Percentiles rank a stretch among this genome's conserved stretches.
Conservation (phyloP, 2,888 invertebrate genomes). For the Masnerella sp. region DNA sequence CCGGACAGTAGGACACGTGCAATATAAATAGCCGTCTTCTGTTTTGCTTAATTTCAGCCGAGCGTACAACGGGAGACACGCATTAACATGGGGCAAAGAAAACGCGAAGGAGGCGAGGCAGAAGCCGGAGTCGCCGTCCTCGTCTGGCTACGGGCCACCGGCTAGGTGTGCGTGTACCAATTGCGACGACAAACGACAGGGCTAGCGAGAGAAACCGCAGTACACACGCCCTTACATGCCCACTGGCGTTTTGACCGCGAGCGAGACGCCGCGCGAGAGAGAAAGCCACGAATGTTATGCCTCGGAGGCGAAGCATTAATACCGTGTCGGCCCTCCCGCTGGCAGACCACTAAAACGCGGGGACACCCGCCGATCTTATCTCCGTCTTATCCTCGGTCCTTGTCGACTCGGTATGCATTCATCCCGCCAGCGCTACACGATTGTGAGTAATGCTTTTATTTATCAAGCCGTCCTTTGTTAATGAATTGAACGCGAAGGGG, state of each 20-base stretch:
- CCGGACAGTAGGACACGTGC: conserved; percentile 32
- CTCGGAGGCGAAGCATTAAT: conserved; percentile 76
- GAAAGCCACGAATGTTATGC: conserved; percentile 70
- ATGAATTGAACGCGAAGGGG: conserved; percentile 70
- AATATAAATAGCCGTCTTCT: conserved; percentile 45
- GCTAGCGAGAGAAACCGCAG: conserved; percentile 44
- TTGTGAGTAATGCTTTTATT: conserved; percentile 77
- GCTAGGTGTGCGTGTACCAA: conserved; percentile 51
- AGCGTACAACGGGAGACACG: conserved; percentile 33
- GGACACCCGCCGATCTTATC: conserved; percentile 78
- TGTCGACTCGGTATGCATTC: conserved; percentile 76
- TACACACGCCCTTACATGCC: conserved; percentile 58
- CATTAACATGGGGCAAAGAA: conserved; percentile 34
- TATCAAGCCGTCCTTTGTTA: conserved; percentile 76
- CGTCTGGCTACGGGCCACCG: conserved; percentile 24
- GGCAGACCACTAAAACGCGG: conserved; percentile 75
- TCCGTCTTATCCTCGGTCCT: conserved; percentile 74
- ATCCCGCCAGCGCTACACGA: conserved; percentile 71
- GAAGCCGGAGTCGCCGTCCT: conserved; percentile 12
- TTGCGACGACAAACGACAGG: conserved; percentile 51
- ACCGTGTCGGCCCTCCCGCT: conserved; percentile 77
- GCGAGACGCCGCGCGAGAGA: conserved; percentile 39
- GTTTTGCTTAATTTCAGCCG: conserved; percentile 48
- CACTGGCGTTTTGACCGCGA: conserved; percentile 53
- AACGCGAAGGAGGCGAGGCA: conserved; percentile 22